phyloP scores from a whole-genome alignment of 1,140 invertebrate species.

The Cheumatopsyche charites region DNA sequence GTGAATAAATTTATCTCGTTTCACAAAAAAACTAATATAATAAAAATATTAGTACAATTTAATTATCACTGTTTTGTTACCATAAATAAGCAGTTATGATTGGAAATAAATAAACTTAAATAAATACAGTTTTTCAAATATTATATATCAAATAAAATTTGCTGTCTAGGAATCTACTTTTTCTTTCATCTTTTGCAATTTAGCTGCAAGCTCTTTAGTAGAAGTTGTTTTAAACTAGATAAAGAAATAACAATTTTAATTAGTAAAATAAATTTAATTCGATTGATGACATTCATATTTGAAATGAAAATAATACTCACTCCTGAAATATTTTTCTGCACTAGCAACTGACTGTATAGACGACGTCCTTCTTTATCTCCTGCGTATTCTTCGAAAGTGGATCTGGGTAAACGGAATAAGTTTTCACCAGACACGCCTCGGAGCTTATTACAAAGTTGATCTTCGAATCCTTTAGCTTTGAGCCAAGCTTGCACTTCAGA shows the following conservation, averaged over 20 bases:
- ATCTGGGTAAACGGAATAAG: slow-evolving; percentile 69
- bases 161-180: slow-evolving; percentile 58
- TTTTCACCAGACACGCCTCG: slow-evolving; percentile 71
- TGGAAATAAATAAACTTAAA: no score
- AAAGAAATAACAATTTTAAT: slow-evolving; percentile 48
- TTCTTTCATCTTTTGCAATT: slow-evolving; percentile 69
- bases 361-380: slow-evolving; percentile 72
- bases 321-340: slow-evolving; percentile 77
- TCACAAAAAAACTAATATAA: no score
- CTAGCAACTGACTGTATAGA: slow-evolving; percentile 75
- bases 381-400: slow-evolving; percentile 71
- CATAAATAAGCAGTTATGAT: no score
- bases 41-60: no score
- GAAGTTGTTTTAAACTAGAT: slow-evolving; percentile 74
- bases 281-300: neutral
- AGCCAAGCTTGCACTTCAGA: slow-evolving; percentile 78
- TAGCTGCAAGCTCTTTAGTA: slow-evolving; percentile 69
- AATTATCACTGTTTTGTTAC: no score
- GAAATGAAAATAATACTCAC: slow-evolving; percentile 61
- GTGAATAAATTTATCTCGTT: no score
- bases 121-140: no score
- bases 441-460: slow-evolving; percentile 67
- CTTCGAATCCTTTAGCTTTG: slow-evolving; percentile 74
- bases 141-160: slow-evolving; percentile 10
- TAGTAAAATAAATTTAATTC: neutral